Conservation (phyloP, 2,888 invertebrate genomes). For the Stenodema calcarata region DNA sequence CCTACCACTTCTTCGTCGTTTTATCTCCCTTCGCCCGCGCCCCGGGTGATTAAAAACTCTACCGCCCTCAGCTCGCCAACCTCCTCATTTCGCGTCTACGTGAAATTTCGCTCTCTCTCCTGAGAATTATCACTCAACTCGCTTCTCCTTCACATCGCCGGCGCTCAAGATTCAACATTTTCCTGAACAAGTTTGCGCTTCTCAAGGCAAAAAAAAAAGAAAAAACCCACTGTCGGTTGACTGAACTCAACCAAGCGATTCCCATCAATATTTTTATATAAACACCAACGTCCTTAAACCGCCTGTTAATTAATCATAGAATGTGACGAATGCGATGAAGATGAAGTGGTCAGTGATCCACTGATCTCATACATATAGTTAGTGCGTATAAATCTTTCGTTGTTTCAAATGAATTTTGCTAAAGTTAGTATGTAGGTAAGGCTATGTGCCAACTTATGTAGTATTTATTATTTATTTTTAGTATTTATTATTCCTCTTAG, state of each 20-base stretch:
- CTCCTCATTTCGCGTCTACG: constrained; percentile 38
- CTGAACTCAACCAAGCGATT: not conserved
- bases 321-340: too few relatives aligned
- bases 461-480: too few relatives aligned
- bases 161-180: constrained; percentile 25
- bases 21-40: not conserved
- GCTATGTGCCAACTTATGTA: too few relatives aligned
- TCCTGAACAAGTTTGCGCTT: constrained; percentile 16
- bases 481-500: too few relatives aligned
- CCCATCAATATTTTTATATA: not conserved
- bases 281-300: too few relatives aligned
- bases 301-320: too few relatives aligned
- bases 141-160: constrained; percentile 17
- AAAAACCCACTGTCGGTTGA: not conserved
- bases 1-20: not conserved
- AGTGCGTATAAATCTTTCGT: too few relatives aligned
- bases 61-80: constrained; percentile 1
- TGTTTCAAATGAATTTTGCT: too few relatives aligned
- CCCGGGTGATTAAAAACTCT: constrained; percentile 45
- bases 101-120: constrained; percentile 43
- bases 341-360: too few relatives aligned
- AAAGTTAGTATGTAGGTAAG: too few relatives aligned
- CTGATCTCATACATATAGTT: too few relatives aligned
- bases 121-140: constrained; percentile 39
- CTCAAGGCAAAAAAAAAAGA: not conserved